phyloP scores from a whole-genome alignment of 2,113 vertebrate genomes.

The Onychorhynchus coronatus region DNA sequence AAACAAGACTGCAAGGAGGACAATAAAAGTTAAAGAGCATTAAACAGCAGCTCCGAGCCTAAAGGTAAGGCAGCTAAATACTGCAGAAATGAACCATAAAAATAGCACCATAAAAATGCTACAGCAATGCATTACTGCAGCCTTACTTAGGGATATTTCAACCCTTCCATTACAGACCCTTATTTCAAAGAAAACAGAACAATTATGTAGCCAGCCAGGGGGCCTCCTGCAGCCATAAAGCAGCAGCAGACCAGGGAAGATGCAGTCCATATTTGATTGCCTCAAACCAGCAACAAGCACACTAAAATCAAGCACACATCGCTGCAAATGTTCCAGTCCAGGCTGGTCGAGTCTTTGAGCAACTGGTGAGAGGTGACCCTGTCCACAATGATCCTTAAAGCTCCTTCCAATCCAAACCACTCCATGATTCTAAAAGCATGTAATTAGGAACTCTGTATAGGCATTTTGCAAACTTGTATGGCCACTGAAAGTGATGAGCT shows the following conservation, averaged over 20 bases:
- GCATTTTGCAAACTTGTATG: neutral
- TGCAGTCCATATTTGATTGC: neutral
- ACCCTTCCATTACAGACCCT: neutral
- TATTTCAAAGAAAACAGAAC: slow-evolving; percentile 27
- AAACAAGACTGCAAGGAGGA: slow-evolving; percentile 64
- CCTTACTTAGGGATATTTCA: slow-evolving; percentile 35
- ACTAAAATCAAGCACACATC: neutral
- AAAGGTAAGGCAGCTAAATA: slow-evolving; percentile 65
- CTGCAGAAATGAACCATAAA: slow-evolving; percentile 60
- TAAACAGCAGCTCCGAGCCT: slow-evolving; percentile 55
- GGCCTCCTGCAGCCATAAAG: neutral
- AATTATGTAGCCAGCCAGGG: neutral
- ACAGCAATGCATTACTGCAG: neutral
- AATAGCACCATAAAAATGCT: slow-evolving; percentile 26
- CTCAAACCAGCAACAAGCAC: neutral
- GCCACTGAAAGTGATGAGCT: neutral
- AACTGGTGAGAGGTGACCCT: neutral
- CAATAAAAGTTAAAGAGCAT: slow-evolving; percentile 74
- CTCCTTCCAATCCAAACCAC: neutral
- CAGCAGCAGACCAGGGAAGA: neutral
- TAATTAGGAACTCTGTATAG: neutral
- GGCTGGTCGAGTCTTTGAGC: fast-evolving
- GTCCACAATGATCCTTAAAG: neutral
- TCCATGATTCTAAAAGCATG: neutral
- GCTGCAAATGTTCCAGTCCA: neutral